Evolutionary conservation across 2,888 invertebrate species (phyloP), one percentile per base, ranked within the genome.

Genomic region (Heliconius erato): DNA sequence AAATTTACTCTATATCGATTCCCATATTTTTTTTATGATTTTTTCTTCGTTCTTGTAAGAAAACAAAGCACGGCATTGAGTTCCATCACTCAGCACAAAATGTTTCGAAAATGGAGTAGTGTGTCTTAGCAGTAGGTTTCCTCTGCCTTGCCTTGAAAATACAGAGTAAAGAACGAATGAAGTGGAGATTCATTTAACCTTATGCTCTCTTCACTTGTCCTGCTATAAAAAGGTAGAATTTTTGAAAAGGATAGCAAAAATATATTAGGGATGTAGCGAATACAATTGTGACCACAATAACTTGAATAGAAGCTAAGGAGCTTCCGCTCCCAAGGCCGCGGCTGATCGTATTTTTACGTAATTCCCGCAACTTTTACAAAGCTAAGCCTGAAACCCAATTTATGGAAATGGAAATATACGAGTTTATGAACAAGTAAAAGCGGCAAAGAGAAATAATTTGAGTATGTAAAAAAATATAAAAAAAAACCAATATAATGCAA

Each of bases 391-490:
- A 67, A 78, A 54, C 74, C 54, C 74, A 68, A 80, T 80, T 80
- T 59, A 74, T 68, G 26, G 76, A 68, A 80, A 80, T 80, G 26
- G 74, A 74, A 65, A 76, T 74, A 74, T 74, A 79, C 26, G 71
- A 84, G 72, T 69, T 49, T 69, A 78, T 49, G 44, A 78, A 67
- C 44, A 6, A 67, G 28, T 26, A 26, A 77, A 16, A 77, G 40
- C 35, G 28, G 44, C 23, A 49, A 19, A 78, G 44, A 65, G 4
- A 78, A 67, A 28, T 44, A 28, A 67, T 44, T 77, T 78, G 28
- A 44, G 16, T 65, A 28, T 3, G n/a, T n/a, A 76, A 32, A 59
- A 5, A 11, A 32, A 32, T 19, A 32, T 11, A 23, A 28, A 19
- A 35, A 63, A 23, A 14, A 63, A 63, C 16, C 14, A 76, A 0